A percentile compares a stretch with the other conserved stretches of the same genome.
Conservation (phyloP, 2,888 invertebrate genomes). For the Strigamia maritima region DNA sequence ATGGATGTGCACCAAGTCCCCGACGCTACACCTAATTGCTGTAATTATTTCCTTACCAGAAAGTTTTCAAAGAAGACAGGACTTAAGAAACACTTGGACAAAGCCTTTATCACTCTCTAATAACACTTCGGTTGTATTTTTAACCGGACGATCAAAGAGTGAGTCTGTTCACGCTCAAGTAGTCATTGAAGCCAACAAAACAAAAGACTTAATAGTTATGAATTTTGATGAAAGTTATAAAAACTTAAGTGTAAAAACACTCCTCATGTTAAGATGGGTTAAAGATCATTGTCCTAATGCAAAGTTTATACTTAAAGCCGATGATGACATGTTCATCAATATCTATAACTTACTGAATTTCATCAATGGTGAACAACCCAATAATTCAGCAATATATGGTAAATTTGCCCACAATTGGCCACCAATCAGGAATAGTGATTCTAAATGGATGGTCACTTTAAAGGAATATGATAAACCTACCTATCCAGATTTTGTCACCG, state of each 20-base stretch:
- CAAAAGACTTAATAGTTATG: slow-evolving; percentile 56
- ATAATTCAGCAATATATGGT: no score
- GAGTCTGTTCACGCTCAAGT: neutral
- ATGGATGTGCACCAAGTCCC: neutral
- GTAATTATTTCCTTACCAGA: neutral
- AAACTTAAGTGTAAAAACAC: slow-evolving; percentile 79
- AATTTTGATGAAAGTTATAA: slow-evolving; percentile 67
- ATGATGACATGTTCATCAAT: slow-evolving; percentile 82
- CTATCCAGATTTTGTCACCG: neutral
- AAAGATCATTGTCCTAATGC: slow-evolving; percentile 63
- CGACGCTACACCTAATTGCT: neutral
- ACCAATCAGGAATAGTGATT: neutral
- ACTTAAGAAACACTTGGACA: neutral
- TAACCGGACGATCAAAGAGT: neutral
- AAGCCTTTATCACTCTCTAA: neutral
- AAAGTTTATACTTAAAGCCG: slow-evolving; percentile 75
- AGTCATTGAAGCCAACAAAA: neutral
- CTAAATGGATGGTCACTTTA: neutral
- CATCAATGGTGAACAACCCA: neutral
- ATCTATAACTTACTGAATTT: slow-evolving; percentile 42
- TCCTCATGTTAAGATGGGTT: slow-evolving; percentile 79
- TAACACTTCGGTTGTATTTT: neutral
- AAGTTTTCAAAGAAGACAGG: neutral
- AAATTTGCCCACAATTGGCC: neutral
- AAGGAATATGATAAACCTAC: neutral